phyloP scores from a whole-genome alignment of 2,888 invertebrate genomes.

The Coenonympha glycerion region DNA sequence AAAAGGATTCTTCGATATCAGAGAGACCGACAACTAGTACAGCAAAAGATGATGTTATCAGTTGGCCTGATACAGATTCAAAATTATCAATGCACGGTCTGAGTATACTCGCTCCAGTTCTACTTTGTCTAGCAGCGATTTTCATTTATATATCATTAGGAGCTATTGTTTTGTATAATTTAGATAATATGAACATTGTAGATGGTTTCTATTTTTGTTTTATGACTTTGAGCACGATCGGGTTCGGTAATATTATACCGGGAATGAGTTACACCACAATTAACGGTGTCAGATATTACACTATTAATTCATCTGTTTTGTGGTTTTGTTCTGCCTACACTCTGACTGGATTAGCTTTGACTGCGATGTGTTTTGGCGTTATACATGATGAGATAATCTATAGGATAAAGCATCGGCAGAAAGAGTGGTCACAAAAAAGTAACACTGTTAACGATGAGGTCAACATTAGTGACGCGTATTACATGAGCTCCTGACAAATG shows the following conservation, averaged over 20 bases:
- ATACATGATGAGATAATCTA: constrained; percentile 92
- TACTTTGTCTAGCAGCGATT: constrained; percentile 92
- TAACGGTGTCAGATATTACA: constrained; percentile 72
- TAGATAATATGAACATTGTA: constrained; percentile 93
- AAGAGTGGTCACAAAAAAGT: constrained; percentile 77
- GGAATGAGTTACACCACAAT: constrained; percentile 76
- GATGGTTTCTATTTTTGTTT: constrained; percentile 97
- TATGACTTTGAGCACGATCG: constrained; percentile 94
- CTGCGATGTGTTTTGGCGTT: constrained; percentile 93
- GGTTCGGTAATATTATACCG: constrained; percentile 90
- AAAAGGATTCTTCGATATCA: constrained; percentile 64
- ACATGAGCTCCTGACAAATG: constrained; percentile 85
- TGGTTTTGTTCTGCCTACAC: constrained; percentile 94
- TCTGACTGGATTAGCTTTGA: constrained; percentile 89
- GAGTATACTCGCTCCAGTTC: constrained; percentile 91
- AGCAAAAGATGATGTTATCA: constrained; percentile 79
- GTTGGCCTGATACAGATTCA: constrained; percentile 82
- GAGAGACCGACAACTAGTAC: constrained; percentile 74
- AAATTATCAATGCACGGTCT: constrained; percentile 84
- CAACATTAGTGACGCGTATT: constrained; percentile 79
- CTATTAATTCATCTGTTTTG: constrained; percentile 81
- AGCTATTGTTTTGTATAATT: constrained; percentile 88
- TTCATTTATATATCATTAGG: constrained; percentile 94
- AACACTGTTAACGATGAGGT: constrained; percentile 81
- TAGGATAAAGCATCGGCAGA: constrained; percentile 83